phyloP scores from a whole-genome alignment of 2,113 vertebrate genomes.

The Bos javanicus region DNA sequence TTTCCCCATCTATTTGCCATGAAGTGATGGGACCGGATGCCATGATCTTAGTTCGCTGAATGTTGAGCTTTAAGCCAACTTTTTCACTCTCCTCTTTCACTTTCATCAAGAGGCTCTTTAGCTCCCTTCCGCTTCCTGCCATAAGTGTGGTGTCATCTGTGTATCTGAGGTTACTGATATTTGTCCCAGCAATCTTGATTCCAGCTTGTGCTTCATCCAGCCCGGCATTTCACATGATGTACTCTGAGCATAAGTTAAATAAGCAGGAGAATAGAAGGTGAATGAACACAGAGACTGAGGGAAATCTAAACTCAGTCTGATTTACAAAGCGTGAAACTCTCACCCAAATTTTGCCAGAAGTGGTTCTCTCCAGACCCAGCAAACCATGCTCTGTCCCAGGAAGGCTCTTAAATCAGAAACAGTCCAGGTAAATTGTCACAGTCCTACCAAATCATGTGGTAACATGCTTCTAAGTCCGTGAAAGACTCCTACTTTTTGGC shows the following conservation, averaged over 20 bases:
- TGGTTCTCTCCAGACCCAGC: neutral
- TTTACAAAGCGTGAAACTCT: neutral
- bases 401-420: neutral
- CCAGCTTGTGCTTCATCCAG: neutral
- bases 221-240: neutral
- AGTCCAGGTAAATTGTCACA: neutral
- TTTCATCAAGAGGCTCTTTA: neutral
- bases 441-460: neutral
- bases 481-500: neutral
- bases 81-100: neutral
- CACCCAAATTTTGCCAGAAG: neutral
- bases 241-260: neutral
- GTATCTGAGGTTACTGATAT: neutral
- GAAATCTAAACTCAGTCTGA: neutral
- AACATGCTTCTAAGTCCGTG: neutral
- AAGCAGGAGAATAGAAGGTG: neutral
- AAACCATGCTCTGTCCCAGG: neutral
- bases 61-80: neutral
- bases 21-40: neutral
- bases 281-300: neutral
- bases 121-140: neutral
- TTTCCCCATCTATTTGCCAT: neutral
- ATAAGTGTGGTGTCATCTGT: neutral
- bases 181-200: neutral
- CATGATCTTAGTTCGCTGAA: neutral